Evolutionary conservation across 2,888 invertebrate species (phyloP), one percentile per base, ranked within the genome.

Genomic region (Apotomis betuletana): DNA sequence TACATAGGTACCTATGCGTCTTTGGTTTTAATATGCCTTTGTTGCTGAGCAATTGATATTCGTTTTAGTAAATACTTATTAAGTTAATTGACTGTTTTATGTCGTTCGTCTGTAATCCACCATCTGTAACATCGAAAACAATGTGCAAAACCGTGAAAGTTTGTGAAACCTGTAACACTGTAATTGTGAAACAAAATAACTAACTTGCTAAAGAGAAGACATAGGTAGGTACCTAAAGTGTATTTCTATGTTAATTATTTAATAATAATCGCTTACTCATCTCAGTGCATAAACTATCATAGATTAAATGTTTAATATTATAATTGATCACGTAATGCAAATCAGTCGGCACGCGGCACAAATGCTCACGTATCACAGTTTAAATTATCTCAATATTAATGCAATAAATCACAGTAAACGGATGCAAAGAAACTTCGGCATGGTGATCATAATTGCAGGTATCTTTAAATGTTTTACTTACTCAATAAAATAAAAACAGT

Each of bases 301-400:
- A 64, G 54, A 64, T 64, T 10, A 6, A 55, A 44, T 64, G 27
- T 59, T 10, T 12, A 55, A 44, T 64, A 46, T 59, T 68, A 61
- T 55, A 55, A 55, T 51, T 57, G 51, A 51, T 57, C 62, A 69
- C 62, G 58, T 58, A 58, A 44, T n/a, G 51, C 69, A 10, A 60
- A 61, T 49, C 36, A 61, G 36, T 36, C 36, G 9, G 27, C 36
- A 46, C 36, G 46, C 65, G 9, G 27, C 36, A 46, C 36, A 27
- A 55, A 49, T 10, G 49, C 49, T 8, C 49, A 65, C 55, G 57
- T 65, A 44, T 8, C 12, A 27, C 44, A 12, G 13, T 49, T 55
- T 5, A 36, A 54, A 55, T 54, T 38, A 55, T 55, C 12, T 55
- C 44, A 46, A 36, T 54, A 54, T 38, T 51, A 49, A 38, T 38